Conservation (phyloP, 2,797 vertebrate species). For the Propithecus deckenii region DNA sequence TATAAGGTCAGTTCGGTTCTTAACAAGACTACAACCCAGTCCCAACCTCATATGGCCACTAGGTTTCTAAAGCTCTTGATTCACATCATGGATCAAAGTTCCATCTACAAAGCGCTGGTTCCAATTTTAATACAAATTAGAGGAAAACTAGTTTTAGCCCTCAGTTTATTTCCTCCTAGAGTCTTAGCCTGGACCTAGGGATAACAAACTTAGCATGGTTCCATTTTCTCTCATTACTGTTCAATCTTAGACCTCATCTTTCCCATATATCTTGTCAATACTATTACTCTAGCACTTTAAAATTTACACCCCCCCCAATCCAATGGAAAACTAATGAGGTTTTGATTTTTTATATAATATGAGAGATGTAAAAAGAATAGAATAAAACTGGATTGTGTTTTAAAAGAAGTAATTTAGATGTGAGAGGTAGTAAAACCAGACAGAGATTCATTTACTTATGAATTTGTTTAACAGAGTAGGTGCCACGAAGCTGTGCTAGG, state of each 20-base stretch:
- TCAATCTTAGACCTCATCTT: slow-evolving; percentile 35
- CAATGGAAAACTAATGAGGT: slow-evolving; percentile 51
- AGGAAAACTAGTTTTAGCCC: neutral
- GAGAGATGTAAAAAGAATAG: slow-evolving; percentile 16
- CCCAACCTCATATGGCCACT: neutral
- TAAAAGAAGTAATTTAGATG: slow-evolving; percentile 37
- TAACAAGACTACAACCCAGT: neutral
- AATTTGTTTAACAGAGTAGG: neutral
- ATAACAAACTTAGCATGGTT: neutral
- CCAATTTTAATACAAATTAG: slow-evolving; percentile 8
- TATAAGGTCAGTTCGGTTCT: neutral
- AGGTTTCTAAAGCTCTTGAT: neutral
- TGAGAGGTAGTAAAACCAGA: slow-evolving; percentile 37
- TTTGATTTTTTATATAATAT: slow-evolving; percentile 34
- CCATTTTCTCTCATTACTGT: slow-evolving; percentile 16
- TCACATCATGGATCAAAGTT: neutral
- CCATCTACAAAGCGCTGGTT: neutral
- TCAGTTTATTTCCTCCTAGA: slow-evolving; percentile 36
- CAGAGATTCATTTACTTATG: neutral
- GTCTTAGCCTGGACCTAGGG: neutral
- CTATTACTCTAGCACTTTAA: neutral
- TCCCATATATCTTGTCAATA: neutral
- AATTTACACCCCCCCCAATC: neutral
- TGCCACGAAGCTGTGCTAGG: neutral
- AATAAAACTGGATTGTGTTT: slow-evolving; percentile 35